Conservation (phyloP, 2,888 invertebrate genomes). For the Spisula solida region DNA sequence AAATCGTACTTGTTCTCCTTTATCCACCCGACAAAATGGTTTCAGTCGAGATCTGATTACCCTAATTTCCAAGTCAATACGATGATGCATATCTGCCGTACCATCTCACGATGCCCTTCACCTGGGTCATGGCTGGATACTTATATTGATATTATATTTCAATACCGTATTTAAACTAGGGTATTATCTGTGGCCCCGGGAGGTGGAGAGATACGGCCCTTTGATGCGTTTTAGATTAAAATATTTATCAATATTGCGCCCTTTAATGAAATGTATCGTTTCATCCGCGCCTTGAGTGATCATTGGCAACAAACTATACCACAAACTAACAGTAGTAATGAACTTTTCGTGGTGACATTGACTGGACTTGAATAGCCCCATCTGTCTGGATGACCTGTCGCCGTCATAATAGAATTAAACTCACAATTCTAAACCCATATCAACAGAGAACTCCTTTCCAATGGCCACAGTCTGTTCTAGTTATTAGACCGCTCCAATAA, state of each 20-base stretch:
- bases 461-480: not conserved
- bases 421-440: too few relatives aligned
- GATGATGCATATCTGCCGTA: not conserved
- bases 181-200: slow-evolving; percentile 10
- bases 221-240: slow-evolving; percentile 23
- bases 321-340: not conserved
- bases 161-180: not conserved
- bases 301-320: not conserved
- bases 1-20: not conserved
- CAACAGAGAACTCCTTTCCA: not conserved
- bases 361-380: not conserved
- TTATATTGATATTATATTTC: slow-evolving; percentile 20
- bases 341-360: slow-evolving; percentile 4
- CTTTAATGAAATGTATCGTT: slow-evolving; percentile 31
- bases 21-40: slow-evolving; percentile 21
- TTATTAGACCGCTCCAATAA: slow-evolving; percentile 2
- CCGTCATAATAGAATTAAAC: not conserved
- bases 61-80: slow-evolving; percentile 53
- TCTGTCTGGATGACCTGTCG: not conserved
- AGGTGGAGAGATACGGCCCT: slow-evolving; percentile 16
- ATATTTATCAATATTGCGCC: slow-evolving; percentile 21
- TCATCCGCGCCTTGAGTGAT: slow-evolving; percentile 14
- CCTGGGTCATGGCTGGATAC: not conserved
- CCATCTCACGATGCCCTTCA: not conserved
- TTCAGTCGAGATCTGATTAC: slow-evolving; percentile 33